A percentile compares a stretch with the other conserved stretches of the same genome.
phyloP scores from a whole-genome alignment of 1,140 invertebrate species.

The Ylistrum balloti region DNA sequence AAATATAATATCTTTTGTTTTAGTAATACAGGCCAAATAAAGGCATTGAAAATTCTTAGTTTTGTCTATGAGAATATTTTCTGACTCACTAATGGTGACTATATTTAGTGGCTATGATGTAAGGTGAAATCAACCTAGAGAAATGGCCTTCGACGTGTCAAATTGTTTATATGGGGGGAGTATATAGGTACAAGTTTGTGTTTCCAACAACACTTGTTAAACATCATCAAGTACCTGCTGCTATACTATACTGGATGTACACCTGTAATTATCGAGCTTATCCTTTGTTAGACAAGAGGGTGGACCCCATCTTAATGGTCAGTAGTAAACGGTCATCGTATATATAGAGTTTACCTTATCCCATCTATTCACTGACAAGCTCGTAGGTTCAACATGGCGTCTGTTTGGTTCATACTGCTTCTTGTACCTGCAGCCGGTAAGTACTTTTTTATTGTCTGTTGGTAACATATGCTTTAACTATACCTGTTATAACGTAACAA shows the following conservation, averaged over 20 bases:
- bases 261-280: neutral
- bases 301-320: neutral
- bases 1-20: too few relatives aligned
- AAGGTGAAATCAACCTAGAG: too few relatives aligned
- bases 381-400: neutral
- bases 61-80: too few relatives aligned
- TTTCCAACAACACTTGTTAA: neutral
- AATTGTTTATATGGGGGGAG: neutral
- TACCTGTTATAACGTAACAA: too few relatives aligned
- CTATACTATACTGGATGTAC: neutral
- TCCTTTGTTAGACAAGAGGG: conserved; percentile 24
- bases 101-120: too few relatives aligned
- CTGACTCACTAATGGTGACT: too few relatives aligned
- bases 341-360: neutral
- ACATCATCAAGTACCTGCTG: neutral
- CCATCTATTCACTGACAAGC: neutral
- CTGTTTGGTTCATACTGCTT: neutral
- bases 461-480: too few relatives aligned
- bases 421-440: conserved; percentile 4
- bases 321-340: neutral
- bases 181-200: neutral
- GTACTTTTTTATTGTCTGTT: too few relatives aligned
- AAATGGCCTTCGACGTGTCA: too few relatives aligned
- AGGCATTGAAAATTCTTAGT: too few relatives aligned
- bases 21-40: too few relatives aligned